These are phyloP conservation scores for Orchestia grillus DNA, from an alignment of 1,140 invertebrate genomes.

Conservation along the genomic window DNA sequence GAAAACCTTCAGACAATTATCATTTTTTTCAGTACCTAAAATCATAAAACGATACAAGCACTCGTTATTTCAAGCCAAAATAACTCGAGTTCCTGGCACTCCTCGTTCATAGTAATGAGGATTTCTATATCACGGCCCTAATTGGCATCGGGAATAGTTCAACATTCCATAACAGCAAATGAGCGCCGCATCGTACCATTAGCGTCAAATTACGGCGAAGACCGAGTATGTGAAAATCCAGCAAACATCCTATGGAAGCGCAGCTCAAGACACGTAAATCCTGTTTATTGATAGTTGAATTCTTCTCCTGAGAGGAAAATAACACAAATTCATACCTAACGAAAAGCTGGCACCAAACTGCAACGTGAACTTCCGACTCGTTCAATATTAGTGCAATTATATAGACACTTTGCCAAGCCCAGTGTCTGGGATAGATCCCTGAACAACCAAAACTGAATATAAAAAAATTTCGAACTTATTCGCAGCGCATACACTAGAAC, in stretches of 20 bases:
- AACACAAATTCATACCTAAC: background rate
- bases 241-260: background rate
- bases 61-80: background rate
- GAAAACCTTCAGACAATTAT: no score
- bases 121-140: background rate
- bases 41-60: no score
- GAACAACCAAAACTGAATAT: no score
- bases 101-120: background rate
- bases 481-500: no score
- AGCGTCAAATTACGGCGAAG: background rate
- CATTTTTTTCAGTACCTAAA: no score
- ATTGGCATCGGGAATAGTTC: background rate
- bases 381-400: no score
- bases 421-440: no score
- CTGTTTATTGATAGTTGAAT: background rate
- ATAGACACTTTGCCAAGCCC: no score
- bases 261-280: background rate
- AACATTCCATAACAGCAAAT: background rate
- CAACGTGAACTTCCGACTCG: no score
- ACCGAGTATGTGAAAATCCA: background rate
- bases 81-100: background rate
- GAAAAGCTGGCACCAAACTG: no score
- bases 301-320: background rate
- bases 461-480: no score
- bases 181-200: background rate